A percentile compares a stretch with the other conserved stretches of the same genome.
phyloP scores from a whole-genome alignment of 2,797 vertebrate genomes.

The Mus minutoides region DNA sequence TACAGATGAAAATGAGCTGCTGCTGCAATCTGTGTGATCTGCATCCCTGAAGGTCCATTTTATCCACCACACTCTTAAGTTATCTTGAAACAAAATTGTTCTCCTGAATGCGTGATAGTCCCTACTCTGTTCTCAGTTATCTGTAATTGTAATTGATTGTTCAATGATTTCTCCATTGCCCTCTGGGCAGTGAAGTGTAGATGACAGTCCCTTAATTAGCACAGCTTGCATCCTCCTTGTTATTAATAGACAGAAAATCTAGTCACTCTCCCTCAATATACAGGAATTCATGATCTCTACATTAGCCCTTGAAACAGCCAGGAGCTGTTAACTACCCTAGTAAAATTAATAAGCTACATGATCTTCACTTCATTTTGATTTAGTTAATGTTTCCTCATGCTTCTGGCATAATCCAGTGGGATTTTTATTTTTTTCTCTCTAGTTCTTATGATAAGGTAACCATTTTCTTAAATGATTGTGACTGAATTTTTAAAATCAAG shows the following conservation, averaged over 20 bases:
- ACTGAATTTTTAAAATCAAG: slow-evolving; percentile 24
- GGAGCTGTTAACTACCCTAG: slow-evolving; percentile 9
- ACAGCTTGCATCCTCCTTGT: slow-evolving; percentile 38
- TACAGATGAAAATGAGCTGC: not conserved
- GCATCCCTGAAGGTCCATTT: not conserved
- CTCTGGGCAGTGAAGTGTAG: slow-evolving; percentile 12
- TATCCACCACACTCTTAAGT: not conserved
- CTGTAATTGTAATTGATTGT: slow-evolving; percentile 40
- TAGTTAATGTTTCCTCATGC: not conserved
- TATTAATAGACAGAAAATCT: slow-evolving; percentile 54
- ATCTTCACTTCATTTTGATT: slow-evolving; percentile 38
- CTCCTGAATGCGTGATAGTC: not conserved
- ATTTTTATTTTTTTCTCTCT: not conserved
- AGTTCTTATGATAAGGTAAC: not conserved
- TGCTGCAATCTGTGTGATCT: not conserved
- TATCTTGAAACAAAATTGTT: slow-evolving; percentile 22
- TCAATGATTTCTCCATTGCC: slow-evolving; percentile 16
- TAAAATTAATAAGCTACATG: slow-evolving; percentile 33
- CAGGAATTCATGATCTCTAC: slow-evolving; percentile 5
- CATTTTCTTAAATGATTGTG: not conserved
- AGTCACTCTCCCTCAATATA: not conserved
- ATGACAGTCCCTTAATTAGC: slow-evolving; percentile 52
- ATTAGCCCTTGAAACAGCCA: slow-evolving; percentile 18
- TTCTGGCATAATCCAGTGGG: not conserved
- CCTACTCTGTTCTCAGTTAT: not conserved